Evolutionary conservation across 2,113 vertebrate species (phyloP), one percentile per base, ranked within the genome.

Genomic region (Heterocephalus glaber): DNA sequence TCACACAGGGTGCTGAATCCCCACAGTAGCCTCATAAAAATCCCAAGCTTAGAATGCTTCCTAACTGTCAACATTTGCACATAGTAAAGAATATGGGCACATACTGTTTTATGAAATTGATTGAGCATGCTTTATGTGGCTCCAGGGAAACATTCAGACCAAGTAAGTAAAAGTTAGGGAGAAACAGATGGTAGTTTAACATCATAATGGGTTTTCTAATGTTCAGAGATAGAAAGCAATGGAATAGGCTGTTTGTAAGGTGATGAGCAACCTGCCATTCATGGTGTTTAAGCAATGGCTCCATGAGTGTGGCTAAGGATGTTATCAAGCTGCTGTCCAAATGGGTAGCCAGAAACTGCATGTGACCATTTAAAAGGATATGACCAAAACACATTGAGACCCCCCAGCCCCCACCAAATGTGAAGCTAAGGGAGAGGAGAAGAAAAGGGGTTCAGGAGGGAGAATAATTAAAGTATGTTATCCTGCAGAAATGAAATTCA

Each of bases 151-250:
- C 65, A 79, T 72, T 68, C 28, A 12, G 79, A 30, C 7, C 56
- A 86, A 86, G 28, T n/a, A 68, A 54, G 49, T 66, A 92, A 74
- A 94, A 91, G 70, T 60, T 81, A 81, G 52, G 79, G 44, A 12
- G 10, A 70, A 58, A 44, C 26, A 94, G 58, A 60, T 83, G 24
- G 58, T 94, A 52, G 12, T 28, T 68, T 47, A 30, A 12, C 1
- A 54, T 54, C 63, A 56, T 56, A 38, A 77, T 65, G 68, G 2
- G 5, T 74, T 70, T 70, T 68, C 44, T 92, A 61, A 33, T 7
- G 3, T 56, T 65, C 58, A 86, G 54, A 93, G 61, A 61, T 2
- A 19, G 33, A 74, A 91, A 93, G 58, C 70, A 61, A 35, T 65
- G 70, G 19, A 86, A 76, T 13, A 17, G n/a, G 10, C 24, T 79